Evolutionary conservation across 2,113 vertebrate genomes (phyloP).

Genomic region (Thamnaconus septentrionalis): DNA sequence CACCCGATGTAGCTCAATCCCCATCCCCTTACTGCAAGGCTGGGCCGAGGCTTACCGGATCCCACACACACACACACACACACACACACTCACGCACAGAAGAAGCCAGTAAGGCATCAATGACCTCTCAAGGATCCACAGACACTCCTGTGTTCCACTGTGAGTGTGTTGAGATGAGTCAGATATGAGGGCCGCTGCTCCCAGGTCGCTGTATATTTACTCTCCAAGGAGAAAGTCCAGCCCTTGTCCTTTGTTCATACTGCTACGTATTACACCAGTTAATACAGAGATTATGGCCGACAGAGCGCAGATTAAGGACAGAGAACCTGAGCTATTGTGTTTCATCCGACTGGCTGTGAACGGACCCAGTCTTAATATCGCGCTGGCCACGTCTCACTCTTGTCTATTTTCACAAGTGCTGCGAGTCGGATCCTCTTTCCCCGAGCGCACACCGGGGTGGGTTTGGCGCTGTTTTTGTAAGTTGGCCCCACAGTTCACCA

Average conservation of each 20-base stretch:
- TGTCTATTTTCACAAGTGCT: constrained; percentile 37
- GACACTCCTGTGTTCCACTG: constrained; percentile 46
- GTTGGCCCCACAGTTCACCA: background rate
- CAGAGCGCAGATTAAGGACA: constrained; percentile 30
- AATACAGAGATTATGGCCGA: constrained; percentile 47
- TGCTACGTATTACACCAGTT: constrained; percentile 41
- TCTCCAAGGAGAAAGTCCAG: constrained; percentile 16
- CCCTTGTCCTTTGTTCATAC: constrained; percentile 34
- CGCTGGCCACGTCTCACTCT: constrained; percentile 13
- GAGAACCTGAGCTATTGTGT: constrained; percentile 38
- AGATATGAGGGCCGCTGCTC: constrained; percentile 39
- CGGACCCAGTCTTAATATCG: constrained; percentile 22
- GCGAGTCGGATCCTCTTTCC: constrained; percentile 27
- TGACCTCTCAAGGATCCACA: constrained; percentile 44
- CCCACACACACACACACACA: constrained; percentile 25
- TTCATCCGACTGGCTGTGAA: constrained; percentile 33
- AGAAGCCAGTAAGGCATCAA: constrained; percentile 39
- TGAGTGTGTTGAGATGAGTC: constrained; percentile 49
- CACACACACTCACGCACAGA: constrained; percentile 9
- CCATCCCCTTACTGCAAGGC: constrained; percentile 36
- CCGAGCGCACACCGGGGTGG: background rate
- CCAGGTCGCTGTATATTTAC: constrained; percentile 63
- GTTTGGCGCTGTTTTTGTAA: constrained; percentile 10
- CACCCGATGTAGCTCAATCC: constrained; percentile 22
- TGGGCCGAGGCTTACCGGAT: constrained; percentile 26